These are phyloP conservation scores for cattle (Bos taurus) DNA, from an alignment of 2,113 vertebrate genomes.

Conservation along the genomic window DNA sequence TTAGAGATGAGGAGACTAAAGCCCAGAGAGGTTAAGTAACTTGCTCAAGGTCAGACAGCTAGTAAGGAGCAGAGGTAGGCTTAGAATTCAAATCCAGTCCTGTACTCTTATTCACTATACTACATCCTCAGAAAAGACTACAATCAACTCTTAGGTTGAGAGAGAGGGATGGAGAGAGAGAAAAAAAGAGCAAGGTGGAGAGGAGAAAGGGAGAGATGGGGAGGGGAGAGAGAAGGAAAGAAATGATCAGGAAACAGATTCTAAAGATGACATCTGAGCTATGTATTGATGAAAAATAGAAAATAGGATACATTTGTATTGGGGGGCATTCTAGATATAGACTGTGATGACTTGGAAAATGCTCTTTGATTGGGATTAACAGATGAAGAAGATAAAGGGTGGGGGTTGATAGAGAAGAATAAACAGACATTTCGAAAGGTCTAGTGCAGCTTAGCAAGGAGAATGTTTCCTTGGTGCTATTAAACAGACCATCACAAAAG, in stretches of 20 bases:
- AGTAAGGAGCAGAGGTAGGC: background rate
- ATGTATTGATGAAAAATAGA: background rate
- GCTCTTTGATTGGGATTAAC: background rate
- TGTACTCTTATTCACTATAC: background rate
- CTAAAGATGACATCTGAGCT: constrained; percentile 9
- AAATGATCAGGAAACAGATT: background rate
- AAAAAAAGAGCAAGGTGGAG: background rate
- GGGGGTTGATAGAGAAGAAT: background rate
- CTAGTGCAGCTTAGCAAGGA: background rate
- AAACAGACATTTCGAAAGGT: background rate
- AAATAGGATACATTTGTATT: background rate
- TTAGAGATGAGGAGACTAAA: constrained; percentile 27
- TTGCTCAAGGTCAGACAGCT: background rate
- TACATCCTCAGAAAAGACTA: background rate
- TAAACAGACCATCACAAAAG: background rate
- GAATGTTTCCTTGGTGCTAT: background rate
- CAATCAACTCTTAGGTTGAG: background rate
- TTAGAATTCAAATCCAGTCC: background rate
- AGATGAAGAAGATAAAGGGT: background rate
- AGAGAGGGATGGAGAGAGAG: background rate
- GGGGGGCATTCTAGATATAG: background rate
- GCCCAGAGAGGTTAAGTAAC: background rate
- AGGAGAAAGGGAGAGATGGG: background rate
- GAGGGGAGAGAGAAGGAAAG: background rate
- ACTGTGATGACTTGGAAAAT: background rate